phyloP scores from a whole-genome alignment of 1,140 invertebrate genomes.

The Brachystomella parvula region DNA sequence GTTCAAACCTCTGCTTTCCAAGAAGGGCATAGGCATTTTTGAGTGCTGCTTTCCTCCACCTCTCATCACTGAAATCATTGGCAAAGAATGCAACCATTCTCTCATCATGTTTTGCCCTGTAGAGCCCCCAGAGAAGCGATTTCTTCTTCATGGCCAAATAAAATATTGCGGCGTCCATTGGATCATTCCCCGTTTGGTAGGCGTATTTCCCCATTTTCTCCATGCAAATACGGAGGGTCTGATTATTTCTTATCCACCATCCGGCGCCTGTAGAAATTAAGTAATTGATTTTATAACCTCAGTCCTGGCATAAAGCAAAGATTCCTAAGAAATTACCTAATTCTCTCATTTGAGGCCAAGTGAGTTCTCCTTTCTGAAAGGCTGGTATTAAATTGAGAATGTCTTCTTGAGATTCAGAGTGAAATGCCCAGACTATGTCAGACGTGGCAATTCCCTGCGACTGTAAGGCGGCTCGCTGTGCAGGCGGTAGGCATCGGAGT shows the following conservation, averaged over 20 bases:
- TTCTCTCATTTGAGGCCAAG: conserved; percentile 87
- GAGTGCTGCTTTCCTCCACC: conserved; percentile 91
- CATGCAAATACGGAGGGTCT: conserved; percentile 71
- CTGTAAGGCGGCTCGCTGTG: conserved; percentile 76
- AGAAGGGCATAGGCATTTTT: conserved; percentile 95
- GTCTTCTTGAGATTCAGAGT: conserved; percentile 96
- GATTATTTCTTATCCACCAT: conserved; percentile 91
- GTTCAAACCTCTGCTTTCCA: conserved; percentile 88
- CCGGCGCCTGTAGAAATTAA: conserved; percentile 52
- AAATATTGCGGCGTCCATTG: conserved; percentile 92
- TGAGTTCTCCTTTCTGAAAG: conserved; percentile 69
- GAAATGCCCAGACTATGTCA: conserved; percentile 97
- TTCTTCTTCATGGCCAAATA: conserved; percentile 99
- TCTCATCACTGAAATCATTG: conserved; percentile 85
- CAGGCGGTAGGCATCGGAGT: conserved; percentile 77
- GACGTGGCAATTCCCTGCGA: conserved; percentile 82
- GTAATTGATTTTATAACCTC: too few species aligned
- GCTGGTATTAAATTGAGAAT: conserved; percentile 81
- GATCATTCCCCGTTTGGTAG: conserved; percentile 60
- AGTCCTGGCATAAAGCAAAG: neutral
- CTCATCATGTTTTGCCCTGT: conserved; percentile 75
- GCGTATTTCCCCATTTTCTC: conserved; percentile 58
- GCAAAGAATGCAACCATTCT: conserved; percentile 92
- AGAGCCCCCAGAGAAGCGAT: conserved; percentile 90
- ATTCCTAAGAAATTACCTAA: conserved; percentile 51